Conservation (phyloP, 2,888 invertebrate species). For the Microctonus aethiopoides region DNA sequence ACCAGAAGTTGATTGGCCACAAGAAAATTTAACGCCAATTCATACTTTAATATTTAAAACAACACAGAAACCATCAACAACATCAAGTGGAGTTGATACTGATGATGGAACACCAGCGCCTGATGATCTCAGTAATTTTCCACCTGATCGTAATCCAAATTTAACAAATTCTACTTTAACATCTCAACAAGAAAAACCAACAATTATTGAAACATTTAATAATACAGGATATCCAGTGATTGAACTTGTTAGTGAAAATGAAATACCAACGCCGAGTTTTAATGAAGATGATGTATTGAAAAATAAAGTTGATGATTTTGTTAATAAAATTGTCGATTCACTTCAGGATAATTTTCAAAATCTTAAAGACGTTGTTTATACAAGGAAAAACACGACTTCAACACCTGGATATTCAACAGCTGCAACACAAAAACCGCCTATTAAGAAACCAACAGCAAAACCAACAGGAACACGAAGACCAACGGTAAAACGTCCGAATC, state of each 20-base stretch:
- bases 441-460: constrained; percentile 60
- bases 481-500: constrained; percentile 45
- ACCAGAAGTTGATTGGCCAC: constrained; percentile 39
- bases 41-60: constrained; percentile 46
- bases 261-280: constrained; percentile 82
- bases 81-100: constrained; percentile 43
- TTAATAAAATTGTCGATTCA: constrained; percentile 85
- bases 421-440: constrained; percentile 48
- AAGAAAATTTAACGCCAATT: constrained; percentile 38
- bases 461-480: constrained; percentile 58
- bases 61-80: constrained; percentile 28
- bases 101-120: constrained; percentile 75
- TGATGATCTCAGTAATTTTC: constrained; percentile 82
- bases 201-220: constrained; percentile 61
- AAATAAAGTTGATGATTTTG: constrained; percentile 84
- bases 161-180: constrained; percentile 76
- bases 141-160: constrained; percentile 86
- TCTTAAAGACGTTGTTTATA: constrained; percentile 80
- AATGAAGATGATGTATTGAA: constrained; percentile 81
- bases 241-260: constrained; percentile 71
- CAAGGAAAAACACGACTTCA: constrained; percentile 64
- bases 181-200: constrained; percentile 66
- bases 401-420: constrained; percentile 47
- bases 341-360: constrained; percentile 86
- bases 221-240: constrained; percentile 46